phyloP scores from a whole-genome alignment of 2,113 vertebrate species.

The Gavialis gangeticus region DNA sequence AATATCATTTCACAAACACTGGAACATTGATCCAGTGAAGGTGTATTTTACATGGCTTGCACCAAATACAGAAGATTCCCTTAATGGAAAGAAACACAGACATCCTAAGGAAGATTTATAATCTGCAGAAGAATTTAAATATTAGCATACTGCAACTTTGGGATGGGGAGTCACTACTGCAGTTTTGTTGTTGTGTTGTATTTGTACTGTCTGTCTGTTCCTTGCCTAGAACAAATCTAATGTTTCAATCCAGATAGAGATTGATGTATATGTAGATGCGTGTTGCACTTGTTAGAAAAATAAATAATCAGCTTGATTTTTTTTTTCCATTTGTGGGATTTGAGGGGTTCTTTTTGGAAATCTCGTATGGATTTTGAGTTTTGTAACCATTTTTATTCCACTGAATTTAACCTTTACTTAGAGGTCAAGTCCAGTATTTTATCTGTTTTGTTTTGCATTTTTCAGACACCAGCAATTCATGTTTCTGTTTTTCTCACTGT shows the following conservation, averaged over 20 bases:
- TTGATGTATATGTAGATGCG: background rate
- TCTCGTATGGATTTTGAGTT: constrained; percentile 9
- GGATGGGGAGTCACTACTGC: background rate
- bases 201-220: background rate
- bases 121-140: constrained; percentile 13
- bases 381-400: background rate
- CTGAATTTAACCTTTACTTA: background rate
- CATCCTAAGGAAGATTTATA: constrained; percentile 87
- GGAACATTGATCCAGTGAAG: constrained; percentile 94
- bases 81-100: constrained; percentile 28
- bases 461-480: background rate
- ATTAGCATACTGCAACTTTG: background rate
- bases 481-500: background rate
- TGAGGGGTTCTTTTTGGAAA: background rate
- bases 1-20: constrained; percentile 98
- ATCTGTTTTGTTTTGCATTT: background rate
- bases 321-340: background rate
- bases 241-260: background rate
- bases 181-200: background rate
- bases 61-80: constrained; percentile 74
- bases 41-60: constrained; percentile 92
- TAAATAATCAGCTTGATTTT: background rate
- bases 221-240: background rate
- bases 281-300: background rate
- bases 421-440: background rate